Conservation (phyloP, 1,140 invertebrate genomes). For the Lepidurus arcticus region DNA sequence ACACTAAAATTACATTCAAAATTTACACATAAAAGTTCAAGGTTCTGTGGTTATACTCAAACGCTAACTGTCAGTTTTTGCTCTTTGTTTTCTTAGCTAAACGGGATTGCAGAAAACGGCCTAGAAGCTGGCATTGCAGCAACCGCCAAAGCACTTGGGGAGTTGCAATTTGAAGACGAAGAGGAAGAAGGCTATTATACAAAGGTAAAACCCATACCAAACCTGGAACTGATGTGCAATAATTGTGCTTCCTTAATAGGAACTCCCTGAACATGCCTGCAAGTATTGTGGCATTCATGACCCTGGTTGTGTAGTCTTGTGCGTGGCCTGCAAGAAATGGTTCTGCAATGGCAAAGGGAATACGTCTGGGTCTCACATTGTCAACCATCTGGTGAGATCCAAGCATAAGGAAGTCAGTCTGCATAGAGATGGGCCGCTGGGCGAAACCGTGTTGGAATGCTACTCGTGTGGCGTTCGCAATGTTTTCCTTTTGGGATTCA, state of each 20-base stretch:
- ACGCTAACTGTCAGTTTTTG: not conserved
- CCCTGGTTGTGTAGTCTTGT: constrained; percentile 94
- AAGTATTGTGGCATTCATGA: constrained; percentile 99
- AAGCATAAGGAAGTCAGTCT: constrained; percentile 98
- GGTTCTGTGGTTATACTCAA: no score
- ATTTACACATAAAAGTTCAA: no score
- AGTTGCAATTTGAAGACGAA: constrained; percentile 81
- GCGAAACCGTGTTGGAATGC: constrained; percentile 96
- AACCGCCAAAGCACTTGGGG: constrained; percentile 66
- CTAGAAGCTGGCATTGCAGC: constrained; percentile 56
- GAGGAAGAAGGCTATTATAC: constrained; percentile 87
- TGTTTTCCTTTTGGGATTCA: constrained; percentile 97
- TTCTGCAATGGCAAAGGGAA: constrained; percentile 98
- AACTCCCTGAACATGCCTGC: constrained; percentile 89
- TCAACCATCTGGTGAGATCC: constrained; percentile 95
- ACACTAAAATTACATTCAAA: no score
- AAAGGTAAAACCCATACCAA: constrained; percentile 48
- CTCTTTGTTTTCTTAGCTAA: not conserved
- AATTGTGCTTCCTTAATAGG: constrained; percentile 47
- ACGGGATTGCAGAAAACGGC: constrained; percentile 49
- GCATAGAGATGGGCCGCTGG: constrained; percentile 93
- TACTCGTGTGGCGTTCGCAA: constrained; percentile 97
- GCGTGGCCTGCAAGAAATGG: constrained; percentile 98
- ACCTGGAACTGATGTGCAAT: not conserved
- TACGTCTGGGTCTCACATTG: constrained; percentile 96